These are phyloP conservation scores for Loriculus beryllinus DNA, from an alignment of 2,797 vertebrate genomes.

Conservation along the genomic window DNA sequence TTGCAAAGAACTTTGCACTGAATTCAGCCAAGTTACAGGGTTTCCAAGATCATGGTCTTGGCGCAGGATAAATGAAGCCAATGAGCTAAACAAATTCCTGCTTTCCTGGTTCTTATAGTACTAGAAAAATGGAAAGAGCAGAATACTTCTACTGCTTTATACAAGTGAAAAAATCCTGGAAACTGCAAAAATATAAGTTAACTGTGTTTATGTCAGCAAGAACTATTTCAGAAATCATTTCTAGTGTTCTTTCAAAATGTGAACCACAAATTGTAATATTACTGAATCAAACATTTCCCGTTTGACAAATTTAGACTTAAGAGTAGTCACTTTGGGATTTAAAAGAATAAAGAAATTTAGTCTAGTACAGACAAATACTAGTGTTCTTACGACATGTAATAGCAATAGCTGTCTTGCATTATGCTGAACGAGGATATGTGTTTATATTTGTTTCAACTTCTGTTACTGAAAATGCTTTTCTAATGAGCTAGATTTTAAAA, in stretches of 20 bases:
- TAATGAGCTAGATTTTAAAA: slow-evolving; percentile 49
- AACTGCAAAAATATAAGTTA: slow-evolving; percentile 37
- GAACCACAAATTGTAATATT: slow-evolving; percentile 22
- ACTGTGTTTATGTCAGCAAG: slow-evolving; percentile 5
- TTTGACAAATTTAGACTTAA: slow-evolving; percentile 9
- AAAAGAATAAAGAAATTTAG: slow-evolving; percentile 7
- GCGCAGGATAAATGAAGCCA: slow-evolving; percentile 62
- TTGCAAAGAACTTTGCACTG: slow-evolving; percentile 59
- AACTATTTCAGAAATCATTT: slow-evolving; percentile 20
- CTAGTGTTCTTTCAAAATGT: not conserved
- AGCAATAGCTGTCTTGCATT: not conserved
- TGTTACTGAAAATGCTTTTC: slow-evolving; percentile 41
- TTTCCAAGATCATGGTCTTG: slow-evolving; percentile 60
- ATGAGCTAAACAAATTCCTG: slow-evolving; percentile 65
- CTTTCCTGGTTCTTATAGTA: slow-evolving; percentile 58
- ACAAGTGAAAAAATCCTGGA: slow-evolving; percentile 27
- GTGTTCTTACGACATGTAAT: not conserved
- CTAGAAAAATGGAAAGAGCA: slow-evolving; percentile 46
- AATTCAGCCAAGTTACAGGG: slow-evolving; percentile 58
- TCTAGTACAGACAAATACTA: not conserved
- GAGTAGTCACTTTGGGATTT: slow-evolving; percentile 9
- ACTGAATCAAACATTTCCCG: not conserved
- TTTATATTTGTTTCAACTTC: slow-evolving; percentile 7
- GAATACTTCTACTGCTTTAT: slow-evolving; percentile 37
- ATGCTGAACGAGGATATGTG: not conserved